phyloP scores from a whole-genome alignment of 2,888 invertebrate species.

The Pyrocoelia pectoralis region DNA sequence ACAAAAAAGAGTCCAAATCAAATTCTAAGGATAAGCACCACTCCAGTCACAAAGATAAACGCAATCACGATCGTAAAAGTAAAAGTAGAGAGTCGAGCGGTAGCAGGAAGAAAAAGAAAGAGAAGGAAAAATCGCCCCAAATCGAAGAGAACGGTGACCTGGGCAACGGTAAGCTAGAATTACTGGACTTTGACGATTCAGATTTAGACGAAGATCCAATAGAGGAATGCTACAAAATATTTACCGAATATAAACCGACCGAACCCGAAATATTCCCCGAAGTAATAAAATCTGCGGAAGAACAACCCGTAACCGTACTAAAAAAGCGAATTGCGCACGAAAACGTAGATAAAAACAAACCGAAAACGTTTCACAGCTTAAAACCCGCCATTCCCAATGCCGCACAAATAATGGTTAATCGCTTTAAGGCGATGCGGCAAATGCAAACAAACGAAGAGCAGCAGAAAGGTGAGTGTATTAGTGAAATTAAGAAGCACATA shows the following conservation, averaged over 20 bases:
- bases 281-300: neutral
- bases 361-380: conserved; percentile 60
- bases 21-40: conserved; percentile 35
- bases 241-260: conserved; percentile 76
- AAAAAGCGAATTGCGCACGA: conserved; percentile 81
- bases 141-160: conserved; percentile 19
- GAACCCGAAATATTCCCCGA: conserved; percentile 25
- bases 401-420: conserved; percentile 63
- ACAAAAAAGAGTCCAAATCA: conserved; percentile 39
- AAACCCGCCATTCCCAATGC: conserved; percentile 65
- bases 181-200: conserved; percentile 2
- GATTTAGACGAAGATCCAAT: conserved; percentile 64
- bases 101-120: conserved; percentile 8
- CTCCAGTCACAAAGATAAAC: conserved; percentile 44
- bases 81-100: conserved; percentile 25
- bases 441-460: conserved; percentile 53
- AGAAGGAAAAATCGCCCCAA: conserved; percentile 24
- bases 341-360: conserved; percentile 61
- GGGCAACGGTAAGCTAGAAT: neutral
- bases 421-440: conserved; percentile 58
- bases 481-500: conserved; percentile 51
- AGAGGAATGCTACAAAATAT: conserved; percentile 86
- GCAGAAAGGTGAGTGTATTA: conserved; percentile 55
- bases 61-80: conserved; percentile 26
- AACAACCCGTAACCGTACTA: conserved; percentile 43